Evolutionary conservation across 1,140 invertebrate genomes (phyloP).

Genomic region (Saccostrea echinata): DNA sequence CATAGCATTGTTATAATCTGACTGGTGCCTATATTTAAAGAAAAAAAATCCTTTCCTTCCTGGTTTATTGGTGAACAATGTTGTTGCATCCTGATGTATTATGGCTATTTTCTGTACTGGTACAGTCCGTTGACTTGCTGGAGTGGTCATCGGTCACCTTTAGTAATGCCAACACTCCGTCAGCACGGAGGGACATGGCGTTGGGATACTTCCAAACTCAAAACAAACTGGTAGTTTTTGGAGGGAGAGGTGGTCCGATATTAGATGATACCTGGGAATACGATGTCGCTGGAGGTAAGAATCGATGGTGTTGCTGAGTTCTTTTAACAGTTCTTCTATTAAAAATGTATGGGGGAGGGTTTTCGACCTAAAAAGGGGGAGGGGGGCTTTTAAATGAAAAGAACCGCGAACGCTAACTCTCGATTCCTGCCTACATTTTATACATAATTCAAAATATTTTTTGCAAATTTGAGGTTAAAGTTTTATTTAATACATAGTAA

Average conservation of each 20-base stretch:
- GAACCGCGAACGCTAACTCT: too few relatives aligned
- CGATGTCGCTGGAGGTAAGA: conserved; percentile 7
- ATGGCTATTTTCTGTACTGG: not conserved
- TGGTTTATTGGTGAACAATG: not conserved
- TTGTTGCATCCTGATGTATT: not conserved
- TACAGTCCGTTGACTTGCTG: not conserved
- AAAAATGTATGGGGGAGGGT: too few relatives aligned
- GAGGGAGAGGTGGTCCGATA: not conserved
- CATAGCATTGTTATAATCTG: not conserved
- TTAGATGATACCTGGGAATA: conserved; percentile 32
- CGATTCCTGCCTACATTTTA: too few relatives aligned
- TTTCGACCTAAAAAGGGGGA: too few relatives aligned
- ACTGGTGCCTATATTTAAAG: not conserved
- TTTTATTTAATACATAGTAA: too few relatives aligned
- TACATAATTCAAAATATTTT: too few relatives aligned
- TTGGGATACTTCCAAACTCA: not conserved
- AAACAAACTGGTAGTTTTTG: conserved; percentile 25
- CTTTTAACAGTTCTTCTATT: too few relatives aligned
- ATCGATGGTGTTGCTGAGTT: not conserved
- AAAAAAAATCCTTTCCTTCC: not conserved
- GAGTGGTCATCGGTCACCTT: not conserved
- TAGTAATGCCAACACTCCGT: not conserved
- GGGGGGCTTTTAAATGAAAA: too few relatives aligned
- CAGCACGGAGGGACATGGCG: conserved; percentile 30
- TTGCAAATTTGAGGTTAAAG: too few relatives aligned